Evolutionary conservation across 2,888 invertebrate genomes (phyloP).

Genomic region (Tachystola acroxantha): DNA sequence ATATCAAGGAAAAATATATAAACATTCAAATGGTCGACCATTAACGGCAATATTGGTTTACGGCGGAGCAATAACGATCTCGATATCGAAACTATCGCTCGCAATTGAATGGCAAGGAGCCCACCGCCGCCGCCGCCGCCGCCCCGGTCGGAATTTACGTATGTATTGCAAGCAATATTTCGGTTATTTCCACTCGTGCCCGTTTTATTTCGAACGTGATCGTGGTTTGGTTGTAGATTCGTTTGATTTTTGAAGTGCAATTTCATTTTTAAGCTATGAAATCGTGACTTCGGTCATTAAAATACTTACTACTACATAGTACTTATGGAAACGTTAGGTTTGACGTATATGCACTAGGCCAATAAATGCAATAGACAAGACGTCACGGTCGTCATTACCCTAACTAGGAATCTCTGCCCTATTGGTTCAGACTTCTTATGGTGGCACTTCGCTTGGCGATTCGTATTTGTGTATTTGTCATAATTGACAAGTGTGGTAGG

Average conservation of each 20-base stretch:
- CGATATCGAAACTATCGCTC: constrained; percentile 41
- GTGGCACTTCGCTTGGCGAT: too few species aligned
- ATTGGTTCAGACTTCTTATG: too few species aligned
- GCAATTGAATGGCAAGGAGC: constrained; percentile 37
- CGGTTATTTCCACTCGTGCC: constrained; percentile 15
- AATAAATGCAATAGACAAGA: too few species aligned
- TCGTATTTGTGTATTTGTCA: too few species aligned
- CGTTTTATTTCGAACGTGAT: constrained; percentile 6
- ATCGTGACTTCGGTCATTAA: too few species aligned
- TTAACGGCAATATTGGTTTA: constrained; percentile 50
- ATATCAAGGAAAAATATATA: constrained; percentile 35
- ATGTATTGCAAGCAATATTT: constrained; percentile 24
- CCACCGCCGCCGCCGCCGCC: constrained; percentile 1
- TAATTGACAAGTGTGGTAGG: too few species aligned
- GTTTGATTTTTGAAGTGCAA: neutral
- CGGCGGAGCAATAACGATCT: constrained; percentile 42
- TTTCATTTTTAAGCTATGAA: too few species aligned
- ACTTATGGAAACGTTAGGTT: too few species aligned
- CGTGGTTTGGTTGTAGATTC: neutral
- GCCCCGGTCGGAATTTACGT: constrained; percentile 23
- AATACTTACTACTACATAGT: too few species aligned
- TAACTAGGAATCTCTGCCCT: too few species aligned
- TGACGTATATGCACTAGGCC: too few species aligned
- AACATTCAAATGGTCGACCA: constrained; percentile 47
- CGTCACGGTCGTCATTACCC: too few species aligned